phyloP scores from a whole-genome alignment of 2,113 vertebrate species.

The Oryzias melastigma region DNA sequence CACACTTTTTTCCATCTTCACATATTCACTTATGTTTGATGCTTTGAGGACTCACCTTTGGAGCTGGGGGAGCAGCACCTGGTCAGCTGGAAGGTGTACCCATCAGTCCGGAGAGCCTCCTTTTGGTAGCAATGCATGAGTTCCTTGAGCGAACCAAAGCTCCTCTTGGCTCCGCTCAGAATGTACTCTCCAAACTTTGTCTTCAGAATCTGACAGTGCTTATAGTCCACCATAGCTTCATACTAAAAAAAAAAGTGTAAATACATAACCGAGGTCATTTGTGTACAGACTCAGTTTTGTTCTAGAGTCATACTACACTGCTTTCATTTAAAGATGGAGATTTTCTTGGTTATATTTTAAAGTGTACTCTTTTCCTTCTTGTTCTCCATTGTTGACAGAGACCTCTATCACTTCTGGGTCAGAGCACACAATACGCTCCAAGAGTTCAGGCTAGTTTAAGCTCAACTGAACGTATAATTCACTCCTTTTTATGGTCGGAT shows the following conservation, averaged over 20 bases:
- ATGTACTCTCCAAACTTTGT: slow-evolving; percentile 85
- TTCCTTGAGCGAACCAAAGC: slow-evolving; percentile 86
- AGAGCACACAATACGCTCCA: too few relatives aligned
- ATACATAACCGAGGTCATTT: neutral
- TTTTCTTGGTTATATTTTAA: too few relatives aligned
- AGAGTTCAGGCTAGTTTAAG: too few relatives aligned
- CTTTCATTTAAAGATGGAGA: too few relatives aligned
- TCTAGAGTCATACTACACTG: too few relatives aligned
- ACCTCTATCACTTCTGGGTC: too few relatives aligned
- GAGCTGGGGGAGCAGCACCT: slow-evolving; percentile 90
- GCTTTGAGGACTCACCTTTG: slow-evolving; percentile 81
- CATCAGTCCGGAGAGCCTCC: slow-evolving; percentile 94
- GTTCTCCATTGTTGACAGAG: too few relatives aligned
- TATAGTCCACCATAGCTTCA: slow-evolving; percentile 84
- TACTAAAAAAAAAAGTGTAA: slow-evolving; percentile 56
- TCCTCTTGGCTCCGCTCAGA: slow-evolving; percentile 89
- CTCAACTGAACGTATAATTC: too few relatives aligned
- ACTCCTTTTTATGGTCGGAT: too few relatives aligned
- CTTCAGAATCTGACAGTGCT: slow-evolving; percentile 92
- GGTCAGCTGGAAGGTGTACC: slow-evolving; percentile 92
- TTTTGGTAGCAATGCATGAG: slow-evolving; percentile 95
- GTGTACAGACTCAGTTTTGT: too few relatives aligned
- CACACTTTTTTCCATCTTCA: neutral
- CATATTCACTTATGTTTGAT: neutral
- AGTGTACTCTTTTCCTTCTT: too few relatives aligned